These are phyloP conservation scores for Campylorhamphus procurvoides DNA, from an alignment of 2,113 vertebrate genomes.

Conservation along the genomic window DNA sequence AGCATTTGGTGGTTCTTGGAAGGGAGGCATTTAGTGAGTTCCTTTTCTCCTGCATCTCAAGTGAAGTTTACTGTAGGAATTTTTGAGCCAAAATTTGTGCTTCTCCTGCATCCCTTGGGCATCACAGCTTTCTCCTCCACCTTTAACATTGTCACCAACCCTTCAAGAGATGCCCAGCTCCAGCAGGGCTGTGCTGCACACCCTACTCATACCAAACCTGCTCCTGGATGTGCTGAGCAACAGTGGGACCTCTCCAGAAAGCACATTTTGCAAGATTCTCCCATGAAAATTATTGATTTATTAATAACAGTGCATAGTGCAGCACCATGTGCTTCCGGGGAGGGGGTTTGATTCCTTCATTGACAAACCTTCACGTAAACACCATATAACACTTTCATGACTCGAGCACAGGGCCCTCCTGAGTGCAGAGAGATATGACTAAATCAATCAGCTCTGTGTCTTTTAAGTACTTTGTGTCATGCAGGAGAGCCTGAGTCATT, in stretches of 20 bases:
- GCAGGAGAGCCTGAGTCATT: neutral
- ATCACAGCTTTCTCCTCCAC: neutral
- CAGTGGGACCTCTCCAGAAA: neutral
- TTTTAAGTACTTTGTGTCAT: neutral
- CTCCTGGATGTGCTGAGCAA: neutral
- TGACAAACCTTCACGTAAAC: neutral
- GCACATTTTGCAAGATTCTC: neutral
- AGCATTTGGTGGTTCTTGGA: neutral
- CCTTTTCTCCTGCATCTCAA: neutral
- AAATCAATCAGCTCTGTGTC: neutral
- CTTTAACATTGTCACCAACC: neutral
- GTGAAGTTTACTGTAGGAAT: neutral
- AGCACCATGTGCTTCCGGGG: neutral
- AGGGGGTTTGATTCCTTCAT: neutral
- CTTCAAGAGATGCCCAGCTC: neutral
- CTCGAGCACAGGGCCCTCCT: neutral
- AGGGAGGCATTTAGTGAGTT: neutral
- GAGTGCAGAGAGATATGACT: neutral
- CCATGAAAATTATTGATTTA: neutral
- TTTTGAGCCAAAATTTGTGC: neutral
- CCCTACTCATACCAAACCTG: neutral
- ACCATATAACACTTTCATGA: neutral
- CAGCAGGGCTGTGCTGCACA: neutral
- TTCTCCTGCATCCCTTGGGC: neutral
- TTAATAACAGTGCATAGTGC: neutral